Evolutionary conservation across 2,113 vertebrate species (phyloP).

Genomic region (Nothobranchius furzeri): DNA sequence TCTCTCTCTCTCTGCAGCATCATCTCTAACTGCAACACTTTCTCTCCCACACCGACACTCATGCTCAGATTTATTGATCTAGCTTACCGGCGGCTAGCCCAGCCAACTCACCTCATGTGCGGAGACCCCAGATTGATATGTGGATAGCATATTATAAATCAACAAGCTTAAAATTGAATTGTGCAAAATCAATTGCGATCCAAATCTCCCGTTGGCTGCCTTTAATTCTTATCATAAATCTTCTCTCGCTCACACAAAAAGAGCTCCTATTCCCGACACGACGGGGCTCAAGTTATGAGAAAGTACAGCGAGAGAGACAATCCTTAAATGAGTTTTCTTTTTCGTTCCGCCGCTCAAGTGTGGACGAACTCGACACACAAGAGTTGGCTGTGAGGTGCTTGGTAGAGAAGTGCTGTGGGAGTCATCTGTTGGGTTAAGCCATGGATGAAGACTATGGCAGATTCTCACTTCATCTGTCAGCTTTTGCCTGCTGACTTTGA

Average conservation of each 20-base stretch:
- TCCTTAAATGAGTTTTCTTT: constrained; percentile 43
- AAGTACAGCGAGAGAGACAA: constrained; percentile 41
- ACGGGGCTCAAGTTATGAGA: constrained; percentile 52
- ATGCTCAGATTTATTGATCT: constrained; percentile 51
- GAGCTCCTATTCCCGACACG: constrained; percentile 48
- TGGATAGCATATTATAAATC: constrained; percentile 72
- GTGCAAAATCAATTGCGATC: constrained; percentile 69
- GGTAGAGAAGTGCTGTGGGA: constrained; percentile 10
- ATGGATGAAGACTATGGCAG: background rate
- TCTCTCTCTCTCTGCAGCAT: background rate
- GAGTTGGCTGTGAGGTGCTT: constrained; percentile 12
- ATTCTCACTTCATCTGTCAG: constrained; percentile 22
- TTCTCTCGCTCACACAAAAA: constrained; percentile 51
- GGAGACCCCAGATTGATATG: constrained; percentile 68
- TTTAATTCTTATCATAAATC: constrained; percentile 74
- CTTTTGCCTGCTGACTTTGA: constrained; percentile 1
- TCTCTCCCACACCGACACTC: constrained; percentile 1
- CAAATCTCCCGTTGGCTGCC: constrained; percentile 65
- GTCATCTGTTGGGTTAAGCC: constrained; percentile 17
- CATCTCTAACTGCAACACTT: constrained; percentile 5
- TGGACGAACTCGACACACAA: constrained; percentile 15
- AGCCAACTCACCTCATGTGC: constrained; percentile 51
- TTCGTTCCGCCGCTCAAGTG: constrained; percentile 25
- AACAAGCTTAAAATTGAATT: constrained; percentile 77
- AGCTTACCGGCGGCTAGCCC: constrained; percentile 49